Percentiles rank a stretch among this genome's conserved stretches.
These are phyloP conservation scores for Aethina tumida DNA, from an alignment of 1,140 invertebrate genomes.

Conservation along the genomic window DNA sequence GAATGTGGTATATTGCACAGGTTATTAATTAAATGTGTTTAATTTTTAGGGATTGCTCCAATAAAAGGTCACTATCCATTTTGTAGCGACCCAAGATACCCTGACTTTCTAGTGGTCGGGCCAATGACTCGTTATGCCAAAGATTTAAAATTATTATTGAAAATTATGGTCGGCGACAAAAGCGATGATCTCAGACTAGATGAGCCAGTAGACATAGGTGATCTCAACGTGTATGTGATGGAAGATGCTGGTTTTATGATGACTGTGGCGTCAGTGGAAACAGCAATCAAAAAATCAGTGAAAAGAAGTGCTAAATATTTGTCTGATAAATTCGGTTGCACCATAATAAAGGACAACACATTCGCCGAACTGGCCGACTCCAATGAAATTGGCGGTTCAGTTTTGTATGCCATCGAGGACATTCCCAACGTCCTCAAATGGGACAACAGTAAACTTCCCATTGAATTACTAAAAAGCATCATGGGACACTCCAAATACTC, in stretches of 20 bases:
- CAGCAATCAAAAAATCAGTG: slow-evolving; percentile 57
- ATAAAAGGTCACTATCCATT: slow-evolving; percentile 48
- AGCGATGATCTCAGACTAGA: slow-evolving; percentile 35
- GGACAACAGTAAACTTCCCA: slow-evolving; percentile 20
- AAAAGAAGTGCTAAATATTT: slow-evolving; percentile 51
- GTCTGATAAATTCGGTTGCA: slow-evolving; percentile 43
- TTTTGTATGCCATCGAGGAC: slow-evolving; percentile 16
- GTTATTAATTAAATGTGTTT: slow-evolving; percentile 63
- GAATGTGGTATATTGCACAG: background rate
- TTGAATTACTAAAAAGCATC: slow-evolving; percentile 29
- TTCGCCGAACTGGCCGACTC: slow-evolving; percentile 16
- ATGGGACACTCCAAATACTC: slow-evolving; percentile 43
- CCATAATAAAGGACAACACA: slow-evolving; percentile 38
- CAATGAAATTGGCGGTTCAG: slow-evolving; percentile 11
- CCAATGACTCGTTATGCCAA: slow-evolving; percentile 69
- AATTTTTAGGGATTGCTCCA: slow-evolving; percentile 49
- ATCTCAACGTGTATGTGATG: slow-evolving; percentile 69
- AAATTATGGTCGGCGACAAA: slow-evolving; percentile 43
- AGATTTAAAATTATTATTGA: slow-evolving; percentile 59
- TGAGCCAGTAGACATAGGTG: slow-evolving; percentile 42
- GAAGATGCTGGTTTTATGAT: slow-evolving; percentile 57
- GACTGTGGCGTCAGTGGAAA: slow-evolving; percentile 48
- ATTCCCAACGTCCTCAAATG: slow-evolving; percentile 20
- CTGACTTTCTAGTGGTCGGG: slow-evolving; percentile 43
- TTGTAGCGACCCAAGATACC: slow-evolving; percentile 33